phyloP scores from a whole-genome alignment of 1,140 invertebrate genomes.

The Ctenoplectra terminalis region DNA sequence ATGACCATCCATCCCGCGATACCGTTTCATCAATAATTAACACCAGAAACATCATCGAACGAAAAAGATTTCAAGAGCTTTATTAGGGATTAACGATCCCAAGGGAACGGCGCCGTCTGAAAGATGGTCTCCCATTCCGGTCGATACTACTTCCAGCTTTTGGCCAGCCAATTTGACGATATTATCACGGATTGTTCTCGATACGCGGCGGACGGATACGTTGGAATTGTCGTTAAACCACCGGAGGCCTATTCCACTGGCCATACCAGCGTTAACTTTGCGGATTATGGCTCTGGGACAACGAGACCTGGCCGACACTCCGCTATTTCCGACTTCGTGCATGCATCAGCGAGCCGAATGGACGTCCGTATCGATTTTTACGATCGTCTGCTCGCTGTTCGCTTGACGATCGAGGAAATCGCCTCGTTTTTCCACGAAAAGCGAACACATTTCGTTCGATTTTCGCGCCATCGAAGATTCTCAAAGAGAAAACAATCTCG shows the following conservation, averaged over 20 bases:
- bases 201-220: conserved; percentile 14
- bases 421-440: not conserved
- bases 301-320: not conserved
- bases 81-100: conserved; percentile 10
- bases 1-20: no score
- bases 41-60: not conserved
- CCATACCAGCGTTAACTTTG: conserved; percentile 25
- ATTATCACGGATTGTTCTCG: conserved; percentile 15
- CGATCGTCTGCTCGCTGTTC: not conserved
- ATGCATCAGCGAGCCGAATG: not conserved
- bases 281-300: conserved; percentile 36
- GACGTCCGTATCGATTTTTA: conserved; percentile 28
- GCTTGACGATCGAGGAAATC: conserved; percentile 6
- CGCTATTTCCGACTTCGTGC: conserved; percentile 21
- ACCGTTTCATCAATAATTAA: not conserved
- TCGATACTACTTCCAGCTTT: conserved; percentile 34
- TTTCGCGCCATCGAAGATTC: not conserved
- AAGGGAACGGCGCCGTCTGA: not conserved
- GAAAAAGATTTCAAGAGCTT: not conserved
- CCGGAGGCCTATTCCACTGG: conserved; percentile 41
- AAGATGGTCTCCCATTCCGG: not conserved
- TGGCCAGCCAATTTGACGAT: conserved; percentile 27
- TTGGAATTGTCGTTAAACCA: conserved; percentile 47
- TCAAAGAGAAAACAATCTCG: not conserved
- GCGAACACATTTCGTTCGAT: not conserved